phyloP scores from a whole-genome alignment of 2,113 vertebrate genomes.

The Rattus rattus region DNA sequence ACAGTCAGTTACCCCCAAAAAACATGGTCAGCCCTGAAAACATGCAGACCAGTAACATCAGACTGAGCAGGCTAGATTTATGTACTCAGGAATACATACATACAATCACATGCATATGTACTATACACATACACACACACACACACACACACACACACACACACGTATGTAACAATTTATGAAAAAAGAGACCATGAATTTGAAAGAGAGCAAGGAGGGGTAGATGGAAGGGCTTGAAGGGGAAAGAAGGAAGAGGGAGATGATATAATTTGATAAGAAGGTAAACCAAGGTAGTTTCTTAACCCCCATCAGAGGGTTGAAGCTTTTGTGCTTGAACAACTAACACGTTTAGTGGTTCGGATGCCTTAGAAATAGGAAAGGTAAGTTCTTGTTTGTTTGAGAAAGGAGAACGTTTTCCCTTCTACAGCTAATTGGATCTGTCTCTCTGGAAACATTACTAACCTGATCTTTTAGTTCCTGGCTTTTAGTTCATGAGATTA shows the following conservation, averaged over 20 bases:
- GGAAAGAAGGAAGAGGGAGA: neutral
- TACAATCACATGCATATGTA: neutral
- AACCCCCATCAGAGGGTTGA: slow-evolving; percentile 30
- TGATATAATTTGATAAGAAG: slow-evolving; percentile 35
- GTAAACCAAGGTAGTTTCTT: slow-evolving; percentile 24
- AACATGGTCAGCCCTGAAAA: neutral
- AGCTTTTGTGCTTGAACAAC: slow-evolving; percentile 28
- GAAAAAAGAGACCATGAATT: neutral
- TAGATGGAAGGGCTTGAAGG: neutral
- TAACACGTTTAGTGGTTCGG: slow-evolving; percentile 31
- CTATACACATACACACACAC: neutral
- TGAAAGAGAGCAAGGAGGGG: neutral
- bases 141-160: neutral
- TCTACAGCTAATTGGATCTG: slow-evolving; percentile 54
- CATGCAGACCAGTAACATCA: neutral
- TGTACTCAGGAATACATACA: neutral
- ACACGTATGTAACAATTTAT: neutral
- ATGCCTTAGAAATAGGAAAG: slow-evolving; percentile 72
- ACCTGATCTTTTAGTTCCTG: slow-evolving; percentile 68
- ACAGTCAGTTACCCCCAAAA: neutral
- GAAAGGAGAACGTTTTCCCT: slow-evolving; percentile 62
- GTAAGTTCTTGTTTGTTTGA: slow-evolving; percentile 2
- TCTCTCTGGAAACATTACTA: slow-evolving; percentile 71
- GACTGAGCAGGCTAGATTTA: neutral
- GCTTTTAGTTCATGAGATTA: slow-evolving; percentile 75